These are phyloP conservation scores for Melanaphis sacchari DNA, from an alignment of 1,140 invertebrate species.

Conservation along the genomic window DNA sequence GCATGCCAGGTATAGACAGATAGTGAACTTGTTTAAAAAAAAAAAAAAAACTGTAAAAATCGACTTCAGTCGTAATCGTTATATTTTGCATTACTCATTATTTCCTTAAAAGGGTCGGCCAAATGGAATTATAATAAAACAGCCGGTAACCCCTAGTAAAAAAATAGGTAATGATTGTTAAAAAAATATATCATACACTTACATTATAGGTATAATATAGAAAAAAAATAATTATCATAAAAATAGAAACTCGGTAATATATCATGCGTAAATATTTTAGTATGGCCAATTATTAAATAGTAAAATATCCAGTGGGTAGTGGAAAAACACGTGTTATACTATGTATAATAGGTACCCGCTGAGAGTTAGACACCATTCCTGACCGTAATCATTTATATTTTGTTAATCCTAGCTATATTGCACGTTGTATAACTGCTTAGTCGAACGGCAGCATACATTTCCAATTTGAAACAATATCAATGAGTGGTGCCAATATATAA, in stretches of 20 bases:
- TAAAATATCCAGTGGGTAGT: neutral
- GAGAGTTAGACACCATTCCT: neutral
- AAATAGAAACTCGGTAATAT: neutral
- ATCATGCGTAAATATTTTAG: neutral
- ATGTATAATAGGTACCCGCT: conserved; percentile 14
- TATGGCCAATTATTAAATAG: neutral
- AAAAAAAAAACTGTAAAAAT: neutral
- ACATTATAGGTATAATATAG: neutral
- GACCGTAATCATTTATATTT: conserved; percentile 16
- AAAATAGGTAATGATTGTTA: neutral
- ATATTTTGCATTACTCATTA: neutral
- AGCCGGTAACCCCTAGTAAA: neutral
- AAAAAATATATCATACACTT: neutral
- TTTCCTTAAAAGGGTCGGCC: neutral
- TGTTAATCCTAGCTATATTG: neutral
- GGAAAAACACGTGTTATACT: conserved; percentile 10
- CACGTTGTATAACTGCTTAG: neutral
- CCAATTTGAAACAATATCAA: neutral
- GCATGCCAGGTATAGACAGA: neutral
- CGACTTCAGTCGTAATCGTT: neutral
- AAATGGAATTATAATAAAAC: neutral
- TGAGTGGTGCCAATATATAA: neutral
- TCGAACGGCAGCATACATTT: neutral
- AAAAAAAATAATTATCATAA: neutral
- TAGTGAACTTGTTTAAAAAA: neutral